Percentiles rank a stretch among this genome's conserved stretches.
Evolutionary conservation across 2,797 vertebrate species (phyloP).

Genomic region (Simalia tracyae): DNA sequence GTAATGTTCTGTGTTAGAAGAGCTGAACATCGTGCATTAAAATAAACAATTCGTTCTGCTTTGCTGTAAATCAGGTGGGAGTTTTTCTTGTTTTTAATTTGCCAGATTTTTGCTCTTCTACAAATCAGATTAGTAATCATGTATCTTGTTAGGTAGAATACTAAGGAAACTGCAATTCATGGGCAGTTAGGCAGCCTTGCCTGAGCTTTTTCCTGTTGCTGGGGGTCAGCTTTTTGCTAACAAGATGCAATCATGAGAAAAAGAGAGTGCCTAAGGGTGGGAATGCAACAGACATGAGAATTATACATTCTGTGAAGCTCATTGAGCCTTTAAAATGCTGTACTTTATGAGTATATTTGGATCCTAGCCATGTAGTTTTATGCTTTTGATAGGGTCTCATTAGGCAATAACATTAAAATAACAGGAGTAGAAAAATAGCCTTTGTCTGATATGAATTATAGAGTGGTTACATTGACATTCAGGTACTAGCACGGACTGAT

Average conservation of each 20-base stretch:
- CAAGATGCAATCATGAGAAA: conserved; percentile 50
- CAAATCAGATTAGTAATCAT: conserved; percentile 58
- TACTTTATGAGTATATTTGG: conserved; percentile 56
- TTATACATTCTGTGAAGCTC: conserved; percentile 48
- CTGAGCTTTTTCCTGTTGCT: conserved; percentile 50
- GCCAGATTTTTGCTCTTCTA: conserved; percentile 48
- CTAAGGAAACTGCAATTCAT: conserved; percentile 47
- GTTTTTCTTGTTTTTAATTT: conserved; percentile 56
- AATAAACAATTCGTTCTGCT: conserved; percentile 48
- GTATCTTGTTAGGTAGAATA: conserved; percentile 52
- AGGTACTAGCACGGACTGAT: background rate
- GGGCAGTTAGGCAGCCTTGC: conserved; percentile 49
- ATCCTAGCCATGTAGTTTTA: conserved; percentile 47
- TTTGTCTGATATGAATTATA: conserved; percentile 29
- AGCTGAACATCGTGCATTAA: conserved; percentile 48
- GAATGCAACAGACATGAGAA: conserved; percentile 42
- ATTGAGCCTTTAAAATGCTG: conserved; percentile 51
- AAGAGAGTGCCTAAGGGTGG: conserved; percentile 48
- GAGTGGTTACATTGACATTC: conserved; percentile 16
- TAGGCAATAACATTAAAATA: conserved; percentile 44
- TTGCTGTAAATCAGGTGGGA: conserved; percentile 51
- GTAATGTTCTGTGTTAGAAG: conserved; percentile 37
- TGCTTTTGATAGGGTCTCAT: conserved; percentile 51
- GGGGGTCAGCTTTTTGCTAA: conserved; percentile 54
- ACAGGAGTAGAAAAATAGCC: conserved; percentile 8